Evolutionary conservation across 2,888 invertebrate species (phyloP), one percentile per base, ranked within the genome.

Genomic region (Cyaniris semiargus): DNA sequence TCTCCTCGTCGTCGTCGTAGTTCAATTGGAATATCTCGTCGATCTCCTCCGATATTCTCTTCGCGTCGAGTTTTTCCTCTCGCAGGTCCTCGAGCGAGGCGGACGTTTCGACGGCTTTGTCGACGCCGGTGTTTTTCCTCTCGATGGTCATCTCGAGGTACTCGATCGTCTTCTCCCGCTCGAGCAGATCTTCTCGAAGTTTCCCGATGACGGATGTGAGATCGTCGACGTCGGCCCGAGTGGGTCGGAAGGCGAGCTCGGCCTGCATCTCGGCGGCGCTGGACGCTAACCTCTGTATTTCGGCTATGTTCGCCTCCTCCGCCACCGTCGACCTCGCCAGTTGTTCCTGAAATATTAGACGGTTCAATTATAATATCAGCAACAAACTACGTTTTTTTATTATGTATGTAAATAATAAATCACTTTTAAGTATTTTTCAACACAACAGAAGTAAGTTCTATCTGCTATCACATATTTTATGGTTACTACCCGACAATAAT

Each of bases 241-340:
- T 94, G 82, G 95, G 95, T 77, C 95, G 91, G 89, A 95, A 94
- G 75, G 95, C 94, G 79, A 95, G 93, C 87, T 95, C 95, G 78
- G 95, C 92, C 80, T 94, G 93, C 89, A 94, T 88, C 81, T 95
- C 95, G 76, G 95, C 94, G 80, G 90, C 88, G 82, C 82, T 89
- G 21, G 91, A 83, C 77, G 93, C 86, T 72, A 95, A 87, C 81
- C 95, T 94, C 86, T 95, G 95, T 79, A 95, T 95, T 83, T 95
- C 95, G 38, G 94, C 94, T 79, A 94, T 89, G 83, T 94, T 94
- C 79, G 95, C 94, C 82, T 95, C 95, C 83, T 95, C 95, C 72
- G 95, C 88, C 72, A 91, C 95, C 77, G 93, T 91, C 84, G 91
- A 88, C 27, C 91, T 89, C 1, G 87, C 84, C 13, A 94, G 84